These are phyloP conservation scores for Drosophila baimaii DNA, from an alignment of 1,140 invertebrate species.

Conservation along the genomic window DNA sequence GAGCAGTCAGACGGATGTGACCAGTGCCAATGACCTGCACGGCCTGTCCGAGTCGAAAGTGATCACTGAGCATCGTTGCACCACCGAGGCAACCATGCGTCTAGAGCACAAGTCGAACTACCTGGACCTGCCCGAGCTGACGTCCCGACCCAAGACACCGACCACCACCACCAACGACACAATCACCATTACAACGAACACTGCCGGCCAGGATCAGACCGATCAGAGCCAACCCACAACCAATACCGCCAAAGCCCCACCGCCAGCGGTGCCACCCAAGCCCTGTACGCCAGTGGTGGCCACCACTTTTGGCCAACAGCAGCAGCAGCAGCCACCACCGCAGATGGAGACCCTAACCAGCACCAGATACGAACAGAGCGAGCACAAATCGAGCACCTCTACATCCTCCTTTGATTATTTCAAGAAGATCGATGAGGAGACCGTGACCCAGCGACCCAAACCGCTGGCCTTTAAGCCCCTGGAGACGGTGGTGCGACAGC, in stretches of 20 bases:
- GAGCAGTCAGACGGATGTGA: conserved; percentile 65
- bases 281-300: conserved; percentile 63
- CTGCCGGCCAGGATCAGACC: conserved; percentile 62
- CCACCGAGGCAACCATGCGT: conserved; percentile 84
- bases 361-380: conserved; percentile 74
- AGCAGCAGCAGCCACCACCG: conserved; percentile 25
- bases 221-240: conserved; percentile 47
- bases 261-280: conserved; percentile 74
- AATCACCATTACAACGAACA: conserved; percentile 55
- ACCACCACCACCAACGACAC: conserved; percentile 46
- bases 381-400: conserved; percentile 83
- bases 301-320: conserved; percentile 49
- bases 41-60: conserved; percentile 83
- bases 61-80: conserved; percentile 84
- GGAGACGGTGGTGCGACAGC: conserved; percentile 62
- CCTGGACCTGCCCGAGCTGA: conserved; percentile 77
- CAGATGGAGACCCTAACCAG: conserved; percentile 60
- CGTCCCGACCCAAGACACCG: conserved; percentile 68
- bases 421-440: conserved; percentile 85
- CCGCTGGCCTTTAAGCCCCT: conserved; percentile 62
- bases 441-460: conserved; percentile 60
- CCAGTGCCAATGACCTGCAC: conserved; percentile 77
- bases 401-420: conserved; percentile 86
- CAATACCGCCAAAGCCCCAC: conserved; percentile 66
- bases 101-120: conserved; percentile 83